phyloP scores from a whole-genome alignment of 2,888 invertebrate species.

The Thera obeliscata region DNA sequence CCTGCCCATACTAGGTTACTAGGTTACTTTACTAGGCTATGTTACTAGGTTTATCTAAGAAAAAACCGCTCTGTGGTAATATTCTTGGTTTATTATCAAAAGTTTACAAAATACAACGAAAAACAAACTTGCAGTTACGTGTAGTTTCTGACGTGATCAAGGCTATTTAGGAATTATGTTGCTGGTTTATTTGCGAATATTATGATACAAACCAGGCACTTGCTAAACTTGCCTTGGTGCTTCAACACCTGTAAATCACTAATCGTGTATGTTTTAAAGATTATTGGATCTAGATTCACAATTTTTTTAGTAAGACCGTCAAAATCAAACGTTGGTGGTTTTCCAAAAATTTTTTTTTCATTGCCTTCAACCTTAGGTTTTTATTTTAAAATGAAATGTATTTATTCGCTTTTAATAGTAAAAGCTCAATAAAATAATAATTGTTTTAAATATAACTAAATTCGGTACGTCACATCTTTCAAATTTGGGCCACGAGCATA shows the following conservation, averaged over 20 bases:
- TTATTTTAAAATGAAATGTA: no score
- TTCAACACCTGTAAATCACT: neutral
- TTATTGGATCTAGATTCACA: neutral
- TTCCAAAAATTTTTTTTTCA: no score
- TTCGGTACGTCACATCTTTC: no score
- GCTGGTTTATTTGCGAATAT: neutral
- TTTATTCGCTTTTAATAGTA: no score
- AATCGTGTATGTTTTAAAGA: neutral
- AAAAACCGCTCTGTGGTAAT: neutral
- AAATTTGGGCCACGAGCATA: no score
- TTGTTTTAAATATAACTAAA: no score
- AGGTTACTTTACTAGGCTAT: no score
- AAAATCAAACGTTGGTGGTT: no score
- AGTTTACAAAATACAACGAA: slow-evolving; percentile 24
- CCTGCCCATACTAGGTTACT: no score
- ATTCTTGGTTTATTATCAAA: neutral
- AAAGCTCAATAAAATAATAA: no score
- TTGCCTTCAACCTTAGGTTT: no score
- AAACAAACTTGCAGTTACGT: slow-evolving; percentile 16
- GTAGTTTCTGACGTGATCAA: slow-evolving; percentile 25
- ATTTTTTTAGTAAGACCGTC: no score
- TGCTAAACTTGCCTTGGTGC: neutral
- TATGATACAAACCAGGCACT: slow-evolving; percentile 3
- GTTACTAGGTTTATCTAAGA: neutral
- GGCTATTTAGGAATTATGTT: slow-evolving; percentile 16